A percentile compares a stretch with the other conserved stretches of the same genome.
Conservation (phyloP, 2,888 invertebrate species). For the Erpobdella octoculata region DNA sequence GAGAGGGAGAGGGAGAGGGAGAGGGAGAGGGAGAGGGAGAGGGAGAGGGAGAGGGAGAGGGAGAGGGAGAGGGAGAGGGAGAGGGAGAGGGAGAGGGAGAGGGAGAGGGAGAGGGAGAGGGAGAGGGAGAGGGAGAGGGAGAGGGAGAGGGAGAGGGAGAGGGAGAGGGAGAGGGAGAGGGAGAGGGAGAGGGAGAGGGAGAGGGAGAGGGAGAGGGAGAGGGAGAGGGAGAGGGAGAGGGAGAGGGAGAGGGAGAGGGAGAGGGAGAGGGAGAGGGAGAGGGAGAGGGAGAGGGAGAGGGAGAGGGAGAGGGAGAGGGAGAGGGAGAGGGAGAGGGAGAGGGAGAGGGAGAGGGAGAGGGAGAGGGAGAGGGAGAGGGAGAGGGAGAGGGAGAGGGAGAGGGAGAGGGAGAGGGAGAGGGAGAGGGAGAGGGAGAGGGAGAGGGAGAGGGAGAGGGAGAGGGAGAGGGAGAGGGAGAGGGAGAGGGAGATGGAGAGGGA, state of each 20-base stretch:
- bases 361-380: slow-evolving; percentile 13
- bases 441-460: too few species aligned
- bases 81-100: slow-evolving; percentile 24
- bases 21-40: slow-evolving; percentile 15
- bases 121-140: background rate
- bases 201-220: slow-evolving; percentile 11
- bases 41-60: background rate
- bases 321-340: slow-evolving; percentile 16
- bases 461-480: too few species aligned
- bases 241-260: slow-evolving; percentile 11
- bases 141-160: slow-evolving; percentile 1
- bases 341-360: slow-evolving; percentile 6
- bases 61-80: slow-evolving; percentile 24
- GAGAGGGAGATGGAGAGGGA: too few species aligned
- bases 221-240: slow-evolving; percentile 13
- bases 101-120: background rate
- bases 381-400: background rate
- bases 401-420: background rate
- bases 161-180: slow-evolving; percentile 7
- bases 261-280: slow-evolving; percentile 11
- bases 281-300: background rate
- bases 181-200: slow-evolving; percentile 19
- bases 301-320: too few species aligned
- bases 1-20: slow-evolving; percentile 15
- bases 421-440: too few species aligned